A percentile compares a stretch with the other conserved stretches of the same genome.
Conservation (phyloP, 1,140 invertebrate species). For the Babylonia areolata region DNA sequence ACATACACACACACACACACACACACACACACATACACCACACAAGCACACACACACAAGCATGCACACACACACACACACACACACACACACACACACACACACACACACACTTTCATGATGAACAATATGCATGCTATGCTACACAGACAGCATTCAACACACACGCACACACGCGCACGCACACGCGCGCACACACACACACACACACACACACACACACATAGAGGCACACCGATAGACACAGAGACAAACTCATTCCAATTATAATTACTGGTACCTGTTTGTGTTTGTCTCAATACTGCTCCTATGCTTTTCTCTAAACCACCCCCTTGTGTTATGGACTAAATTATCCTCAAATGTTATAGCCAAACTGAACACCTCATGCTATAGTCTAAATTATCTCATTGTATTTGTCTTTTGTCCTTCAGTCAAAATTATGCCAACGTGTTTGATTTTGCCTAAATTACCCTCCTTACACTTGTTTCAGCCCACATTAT, state of each 20-base stretch:
- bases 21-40: not conserved
- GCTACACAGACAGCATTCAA: too few species aligned
- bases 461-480: too few species aligned
- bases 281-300: not conserved
- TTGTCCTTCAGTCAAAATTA: too few species aligned
- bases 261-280: not conserved
- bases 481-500: too few species aligned
- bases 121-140: too few species aligned
- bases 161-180: constrained; percentile 39
- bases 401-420: too few species aligned
- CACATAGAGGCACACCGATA: not conserved
- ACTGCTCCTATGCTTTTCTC: too few species aligned
- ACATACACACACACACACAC: not conserved
- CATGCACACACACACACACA: not conserved
- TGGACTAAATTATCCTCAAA: too few species aligned
- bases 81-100: constrained; percentile 24
- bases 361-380: too few species aligned
- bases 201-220: not conserved
- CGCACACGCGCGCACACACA: constrained; percentile 17
- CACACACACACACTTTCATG: constrained; percentile 44
- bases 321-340: too few species aligned
- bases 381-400: too few species aligned
- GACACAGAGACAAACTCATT: not conserved
- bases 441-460: too few species aligned
- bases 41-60: not conserved